phyloP scores from a whole-genome alignment of 2,888 invertebrate genomes.

The Drosophila meridiana region DNA sequence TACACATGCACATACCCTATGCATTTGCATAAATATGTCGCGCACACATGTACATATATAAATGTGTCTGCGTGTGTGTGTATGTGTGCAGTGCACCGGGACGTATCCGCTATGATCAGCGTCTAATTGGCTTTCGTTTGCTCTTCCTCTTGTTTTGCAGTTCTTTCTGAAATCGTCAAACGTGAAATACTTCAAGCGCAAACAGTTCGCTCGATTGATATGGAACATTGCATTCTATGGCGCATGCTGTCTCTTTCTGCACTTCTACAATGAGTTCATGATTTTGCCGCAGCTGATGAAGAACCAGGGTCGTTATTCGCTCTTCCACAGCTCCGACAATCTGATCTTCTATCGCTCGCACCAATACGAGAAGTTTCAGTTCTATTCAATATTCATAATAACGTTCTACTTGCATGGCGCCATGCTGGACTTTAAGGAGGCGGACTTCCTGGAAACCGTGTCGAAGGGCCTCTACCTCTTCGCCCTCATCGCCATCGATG shows the following conservation, averaged over 20 bases:
- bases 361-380: constrained; percentile 84
- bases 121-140: constrained; percentile 7
- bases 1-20: not conserved
- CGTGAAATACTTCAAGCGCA: constrained; percentile 83
- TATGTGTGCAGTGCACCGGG: not conserved
- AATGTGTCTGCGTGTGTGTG: not conserved
- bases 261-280: constrained; percentile 84
- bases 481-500: constrained; percentile 81
- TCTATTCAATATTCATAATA: constrained; percentile 84
- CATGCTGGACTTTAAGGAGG: constrained; percentile 82
- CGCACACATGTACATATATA: not conserved
- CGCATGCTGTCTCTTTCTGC: constrained; percentile 83
- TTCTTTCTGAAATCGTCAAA: constrained; percentile 83
- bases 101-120: not conserved
- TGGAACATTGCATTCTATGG: constrained; percentile 85
- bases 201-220: constrained; percentile 83
- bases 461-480: constrained; percentile 82
- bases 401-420: constrained; percentile 84
- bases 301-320: constrained; percentile 83
- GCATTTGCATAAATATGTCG: not conserved
- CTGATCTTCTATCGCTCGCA: constrained; percentile 84
- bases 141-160: constrained; percentile 51
- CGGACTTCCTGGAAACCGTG: constrained; percentile 82
- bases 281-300: constrained; percentile 83
- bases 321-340: constrained; percentile 85